Percentiles rank a stretch among this genome's conserved stretches.
These are phyloP conservation scores for Colletes collaris DNA, from an alignment of 2,888 invertebrate genomes.

Conservation along the genomic window DNA sequence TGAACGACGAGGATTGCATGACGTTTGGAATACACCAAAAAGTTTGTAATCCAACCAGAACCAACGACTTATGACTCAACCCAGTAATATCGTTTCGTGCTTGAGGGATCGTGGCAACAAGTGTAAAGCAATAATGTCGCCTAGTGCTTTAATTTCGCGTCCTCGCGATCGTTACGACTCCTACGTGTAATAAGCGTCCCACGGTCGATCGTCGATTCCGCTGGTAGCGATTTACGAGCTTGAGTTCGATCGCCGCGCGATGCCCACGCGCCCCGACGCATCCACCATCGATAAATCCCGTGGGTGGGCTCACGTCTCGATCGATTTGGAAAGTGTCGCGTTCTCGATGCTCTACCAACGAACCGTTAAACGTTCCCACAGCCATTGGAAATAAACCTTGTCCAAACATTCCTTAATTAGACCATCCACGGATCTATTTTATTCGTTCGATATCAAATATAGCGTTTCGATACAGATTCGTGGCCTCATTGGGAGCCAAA, in stretches of 20 bases:
- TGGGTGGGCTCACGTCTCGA: constrained; percentile 20
- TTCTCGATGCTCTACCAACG: background rate
- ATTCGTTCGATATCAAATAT: too few species aligned
- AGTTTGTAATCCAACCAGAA: too few species aligned
- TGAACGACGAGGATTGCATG: too few species aligned
- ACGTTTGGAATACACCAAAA: too few species aligned
- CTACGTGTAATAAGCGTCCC: constrained; percentile 38
- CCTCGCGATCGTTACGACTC: constrained; percentile 20
- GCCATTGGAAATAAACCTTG: too few species aligned
- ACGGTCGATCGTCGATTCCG: constrained; percentile 33
- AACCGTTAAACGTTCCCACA: constrained; percentile 8
- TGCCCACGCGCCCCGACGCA: constrained; percentile 40
- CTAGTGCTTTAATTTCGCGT: constrained; percentile 29
- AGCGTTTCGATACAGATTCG: too few species aligned
- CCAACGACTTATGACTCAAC: too few species aligned
- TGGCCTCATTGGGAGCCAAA: too few species aligned
- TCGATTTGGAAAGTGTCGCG: constrained; percentile 33
- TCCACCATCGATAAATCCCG: constrained; percentile 25
- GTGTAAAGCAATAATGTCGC: constrained; percentile 14
- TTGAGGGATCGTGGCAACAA: constrained; percentile 9
- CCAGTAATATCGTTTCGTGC: too few species aligned
- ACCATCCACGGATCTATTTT: too few species aligned
- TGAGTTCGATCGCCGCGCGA: constrained; percentile 29
- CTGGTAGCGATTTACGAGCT: constrained; percentile 37
- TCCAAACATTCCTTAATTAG: too few species aligned